Evolutionary conservation across 1,140 invertebrate genomes (phyloP), one percentile per base, ranked within the genome.

Genomic region (Orius insidiosus): DNA sequence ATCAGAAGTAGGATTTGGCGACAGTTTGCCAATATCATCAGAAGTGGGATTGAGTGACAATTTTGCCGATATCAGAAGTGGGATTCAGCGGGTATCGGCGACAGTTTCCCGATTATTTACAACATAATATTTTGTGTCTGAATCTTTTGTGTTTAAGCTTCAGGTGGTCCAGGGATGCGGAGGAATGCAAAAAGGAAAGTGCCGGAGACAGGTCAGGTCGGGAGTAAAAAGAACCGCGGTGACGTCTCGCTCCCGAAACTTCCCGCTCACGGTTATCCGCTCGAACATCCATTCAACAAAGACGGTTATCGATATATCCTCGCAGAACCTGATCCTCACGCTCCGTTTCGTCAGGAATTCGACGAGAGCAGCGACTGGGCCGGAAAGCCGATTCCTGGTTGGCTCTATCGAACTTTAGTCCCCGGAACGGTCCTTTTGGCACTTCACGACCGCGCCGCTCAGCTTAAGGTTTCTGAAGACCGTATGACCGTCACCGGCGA

Each of bases 231-330:
- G 62, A 82, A 79, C 53, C 77, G 78, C 1, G 61, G 66, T 36
- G 83, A 85, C 55, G 62, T 78, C 32, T 62, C 70, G 0, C 68
- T 77, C 0, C 74, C 85, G 14, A 90, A 93, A 63, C 63, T 85
- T 35, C 83, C 86, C 1, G 78, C 87, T 1, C 88, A 93, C 65
- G 90, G 92, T 1, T 97, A 95, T 63, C 93, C 94, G 0, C 67
- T 88, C 2, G 94, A 98, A 54, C 92, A 98, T 68, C 95, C 94
- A 0, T 97, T 88, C 58, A 98, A 98, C 57, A 97, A 97, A 65
- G 95, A 98, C 66, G 90, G 90, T 0, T 98, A 96, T 61, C 69
- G 93, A 38, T 98, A 98, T 60, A 85, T 96, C 53, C 65, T 98
- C 31, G 94, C 93, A 0, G 95, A 99, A 64, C 88, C 93, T 1